Evolutionary conservation across 2,888 invertebrate genomes (phyloP).

Genomic region (Agyllia agylla): DNA sequence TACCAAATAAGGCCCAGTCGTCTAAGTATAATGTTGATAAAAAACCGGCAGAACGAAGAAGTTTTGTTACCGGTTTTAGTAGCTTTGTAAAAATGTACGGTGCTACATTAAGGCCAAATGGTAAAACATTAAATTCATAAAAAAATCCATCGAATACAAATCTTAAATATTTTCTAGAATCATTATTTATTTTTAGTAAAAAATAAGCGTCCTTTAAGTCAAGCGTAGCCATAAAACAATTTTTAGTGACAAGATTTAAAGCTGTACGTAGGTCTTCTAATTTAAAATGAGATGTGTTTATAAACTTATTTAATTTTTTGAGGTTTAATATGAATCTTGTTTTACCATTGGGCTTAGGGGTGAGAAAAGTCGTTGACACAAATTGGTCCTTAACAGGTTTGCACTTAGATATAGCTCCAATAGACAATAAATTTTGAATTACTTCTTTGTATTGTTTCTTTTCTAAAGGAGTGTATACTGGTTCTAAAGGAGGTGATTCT

Average conservation of each 20-base stretch:
- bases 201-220: slow-evolving; percentile 50
- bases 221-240: slow-evolving; percentile 28
- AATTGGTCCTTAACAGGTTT: neutral
- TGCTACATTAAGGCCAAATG: slow-evolving; percentile 15
- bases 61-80: slow-evolving; percentile 7
- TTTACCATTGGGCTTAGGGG: no score
- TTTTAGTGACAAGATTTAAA: slow-evolving; percentile 21
- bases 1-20: neutral
- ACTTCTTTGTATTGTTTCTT: neutral
- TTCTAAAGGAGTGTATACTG: neutral
- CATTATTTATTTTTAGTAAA: slow-evolving; percentile 21
- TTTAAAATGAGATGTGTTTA: neutral
- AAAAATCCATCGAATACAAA: neutral
- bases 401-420: neutral
- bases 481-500: neutral
- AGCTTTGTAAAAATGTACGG: slow-evolving; percentile 21
- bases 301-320: neutral
- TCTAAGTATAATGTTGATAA: slow-evolving; percentile 5
- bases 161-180: slow-evolving; percentile 14
- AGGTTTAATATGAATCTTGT: neutral
- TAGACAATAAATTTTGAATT: neutral
- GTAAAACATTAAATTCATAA: slow-evolving; percentile 50
- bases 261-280: neutral
- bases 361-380: neutral
- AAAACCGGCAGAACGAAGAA: neutral